Percentiles rank a stretch among this genome's conserved stretches.
These are phyloP conservation scores for Lepidonotus clava DNA, from an alignment of 2,888 invertebrate species.

Conservation along the genomic window DNA sequence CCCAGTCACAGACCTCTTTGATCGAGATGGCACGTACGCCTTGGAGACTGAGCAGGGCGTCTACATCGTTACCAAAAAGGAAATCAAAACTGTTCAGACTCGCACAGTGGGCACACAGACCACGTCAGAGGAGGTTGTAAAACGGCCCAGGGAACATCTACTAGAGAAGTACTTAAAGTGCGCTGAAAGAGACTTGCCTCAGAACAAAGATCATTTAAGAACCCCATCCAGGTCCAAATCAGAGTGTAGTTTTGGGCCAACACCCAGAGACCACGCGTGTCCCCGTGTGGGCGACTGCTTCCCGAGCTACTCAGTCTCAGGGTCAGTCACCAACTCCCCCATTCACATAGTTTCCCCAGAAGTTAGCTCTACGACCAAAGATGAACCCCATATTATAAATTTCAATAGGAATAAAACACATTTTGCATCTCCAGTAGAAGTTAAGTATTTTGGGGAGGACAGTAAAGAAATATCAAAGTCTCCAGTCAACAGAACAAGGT, in stretches of 20 bases:
- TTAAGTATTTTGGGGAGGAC: too few relatives aligned
- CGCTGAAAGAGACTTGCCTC: not conserved
- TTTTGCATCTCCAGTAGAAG: too few relatives aligned
- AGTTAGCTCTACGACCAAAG: too few relatives aligned
- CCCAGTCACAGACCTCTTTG: not conserved
- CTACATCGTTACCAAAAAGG: not conserved
- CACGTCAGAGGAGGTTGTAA: too few relatives aligned
- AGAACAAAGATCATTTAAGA: not conserved
- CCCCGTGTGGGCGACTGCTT: not conserved
- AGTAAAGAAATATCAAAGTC: too few relatives aligned
- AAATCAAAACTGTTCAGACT: not conserved
- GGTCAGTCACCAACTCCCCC: not conserved
- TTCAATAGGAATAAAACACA: too few relatives aligned
- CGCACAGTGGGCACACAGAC: not conserved
- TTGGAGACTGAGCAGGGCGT: not conserved
- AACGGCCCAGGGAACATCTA: too few relatives aligned
- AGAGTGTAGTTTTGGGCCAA: too few relatives aligned
- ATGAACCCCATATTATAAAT: too few relatives aligned
- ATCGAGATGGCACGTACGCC: not conserved
- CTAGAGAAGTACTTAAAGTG: too few relatives aligned
- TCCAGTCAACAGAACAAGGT: too few relatives aligned
- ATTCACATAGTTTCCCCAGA: too few relatives aligned
- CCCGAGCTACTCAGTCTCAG: not conserved
- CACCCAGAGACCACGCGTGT: not conserved
- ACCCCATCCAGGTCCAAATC: not conserved